Conservation (phyloP, 1,140 invertebrate species). For the Lethrus apterus region DNA sequence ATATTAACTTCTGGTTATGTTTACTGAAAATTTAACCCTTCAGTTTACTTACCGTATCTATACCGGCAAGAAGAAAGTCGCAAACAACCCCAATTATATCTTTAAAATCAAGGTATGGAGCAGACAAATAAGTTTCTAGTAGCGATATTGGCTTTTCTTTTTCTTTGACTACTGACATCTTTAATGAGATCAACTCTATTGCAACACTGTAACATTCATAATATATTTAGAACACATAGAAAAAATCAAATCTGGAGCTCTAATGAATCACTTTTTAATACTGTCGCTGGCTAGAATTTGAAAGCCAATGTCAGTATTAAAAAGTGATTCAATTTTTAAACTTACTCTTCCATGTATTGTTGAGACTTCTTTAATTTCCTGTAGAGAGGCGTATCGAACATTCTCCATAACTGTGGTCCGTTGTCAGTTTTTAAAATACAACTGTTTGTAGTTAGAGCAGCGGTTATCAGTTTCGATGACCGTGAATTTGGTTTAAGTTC, state of each 20-base stretch:
- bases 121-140: conserved; percentile 58
- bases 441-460: conserved; percentile 64
- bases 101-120: conserved; percentile 59
- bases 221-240: not conserved
- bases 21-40: no score
- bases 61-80: conserved; percentile 76
- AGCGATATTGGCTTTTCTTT: conserved; percentile 41
- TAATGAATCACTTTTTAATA: no score
- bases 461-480: conserved; percentile 60
- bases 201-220: conserved; percentile 50
- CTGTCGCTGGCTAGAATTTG: no score
- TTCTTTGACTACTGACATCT: conserved; percentile 45
- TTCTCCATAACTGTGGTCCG: conserved; percentile 63
- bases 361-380: conserved; percentile 61
- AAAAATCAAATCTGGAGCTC: no score
- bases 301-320: no score
- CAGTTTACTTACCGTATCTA: conserved; percentile 76
- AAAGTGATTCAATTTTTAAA: conserved; percentile 16
- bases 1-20: no score
- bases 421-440: conserved; percentile 69
- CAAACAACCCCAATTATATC: conserved; percentile 75
- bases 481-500: conserved; percentile 53
- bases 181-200: conserved; percentile 56
- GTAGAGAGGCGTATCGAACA: conserved; percentile 66
- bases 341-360: conserved; percentile 67